Evolutionary conservation across 2,113 vertebrate genomes (phyloP).

Genomic region (Lonchura striata): DNA sequence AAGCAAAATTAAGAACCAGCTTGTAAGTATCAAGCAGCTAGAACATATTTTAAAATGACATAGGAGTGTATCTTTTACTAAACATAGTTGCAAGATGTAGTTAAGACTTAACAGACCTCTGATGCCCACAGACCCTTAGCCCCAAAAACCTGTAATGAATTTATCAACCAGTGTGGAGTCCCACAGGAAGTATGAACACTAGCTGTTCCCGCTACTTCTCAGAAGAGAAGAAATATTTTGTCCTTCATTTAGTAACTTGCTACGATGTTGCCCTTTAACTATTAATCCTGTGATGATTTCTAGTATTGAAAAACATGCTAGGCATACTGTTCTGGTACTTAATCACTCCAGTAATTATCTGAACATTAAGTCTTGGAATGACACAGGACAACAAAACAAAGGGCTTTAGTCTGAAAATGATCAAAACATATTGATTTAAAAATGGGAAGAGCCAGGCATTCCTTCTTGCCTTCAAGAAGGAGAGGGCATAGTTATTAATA

Average conservation of each 20-base stretch:
- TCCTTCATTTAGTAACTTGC: not conserved
- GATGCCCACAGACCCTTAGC: not conserved
- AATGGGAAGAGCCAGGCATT: not conserved
- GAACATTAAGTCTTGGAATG: not conserved
- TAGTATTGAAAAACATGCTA: not conserved
- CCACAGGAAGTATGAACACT: not conserved
- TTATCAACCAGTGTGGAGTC: not conserved
- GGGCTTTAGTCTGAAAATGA: not conserved
- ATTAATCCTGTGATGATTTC: not conserved
- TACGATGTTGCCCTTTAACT: not conserved
- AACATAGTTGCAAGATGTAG: not conserved
- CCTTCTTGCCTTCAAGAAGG: not conserved
- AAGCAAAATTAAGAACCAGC: not conserved
- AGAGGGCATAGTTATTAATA: not conserved
- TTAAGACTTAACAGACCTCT: not conserved
- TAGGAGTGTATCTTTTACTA: not conserved
- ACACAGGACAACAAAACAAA: not conserved
- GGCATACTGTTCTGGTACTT: not conserved
- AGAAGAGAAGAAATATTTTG: not conserved
- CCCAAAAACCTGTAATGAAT: not conserved
- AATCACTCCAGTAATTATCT: not conserved
- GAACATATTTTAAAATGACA: not conserved
- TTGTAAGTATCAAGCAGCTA: not conserved
- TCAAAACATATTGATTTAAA: not conserved
- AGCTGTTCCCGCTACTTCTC: not conserved